Evolutionary conservation across 2,888 invertebrate genomes (phyloP).

Genomic region (Hemaris fuciformis): DNA sequence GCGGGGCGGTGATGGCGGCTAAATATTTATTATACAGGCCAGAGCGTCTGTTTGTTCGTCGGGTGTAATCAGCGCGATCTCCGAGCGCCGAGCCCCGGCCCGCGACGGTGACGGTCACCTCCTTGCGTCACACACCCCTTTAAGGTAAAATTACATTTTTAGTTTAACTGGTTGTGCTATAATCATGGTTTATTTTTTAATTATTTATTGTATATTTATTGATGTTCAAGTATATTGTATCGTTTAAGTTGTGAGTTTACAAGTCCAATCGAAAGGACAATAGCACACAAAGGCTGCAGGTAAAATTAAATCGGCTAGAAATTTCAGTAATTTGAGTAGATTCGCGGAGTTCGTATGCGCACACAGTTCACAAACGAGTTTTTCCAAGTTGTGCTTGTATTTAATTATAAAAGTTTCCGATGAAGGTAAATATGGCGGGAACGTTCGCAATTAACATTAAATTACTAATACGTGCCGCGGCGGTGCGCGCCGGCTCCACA

Average conservation of each 20-base stretch:
- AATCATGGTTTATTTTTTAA: too few relatives aligned
- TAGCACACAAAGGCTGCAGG: background rate
- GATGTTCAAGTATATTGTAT: too few relatives aligned
- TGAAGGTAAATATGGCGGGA: conserved; percentile 5
- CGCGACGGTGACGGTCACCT: too few relatives aligned
- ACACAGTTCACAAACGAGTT: conserved; percentile 4
- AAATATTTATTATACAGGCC: background rate
- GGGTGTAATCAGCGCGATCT: background rate
- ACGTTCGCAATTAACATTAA: conserved; percentile 7
- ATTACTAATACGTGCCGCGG: conserved; percentile 5
- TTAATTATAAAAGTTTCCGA: conserved; percentile 9
- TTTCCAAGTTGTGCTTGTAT: conserved; percentile 10
- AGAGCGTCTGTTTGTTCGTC: background rate
- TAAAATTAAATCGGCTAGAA: conserved; percentile 2
- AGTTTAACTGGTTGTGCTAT: too few relatives aligned
- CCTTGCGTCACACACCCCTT: too few relatives aligned
- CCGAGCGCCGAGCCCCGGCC: too few relatives aligned
- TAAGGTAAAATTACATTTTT: too few relatives aligned
- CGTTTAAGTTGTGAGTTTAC: background rate
- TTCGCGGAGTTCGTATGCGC: background rate
- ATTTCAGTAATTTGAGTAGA: conserved; percentile 6
- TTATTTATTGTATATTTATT: too few relatives aligned
- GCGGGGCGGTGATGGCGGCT: background rate
- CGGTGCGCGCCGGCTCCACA: background rate
- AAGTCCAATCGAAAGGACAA: background rate